Percentiles rank a stretch among this genome's conserved stretches.
Conservation (phyloP, 2,113 vertebrate genomes). For the Chaetops frenatus region DNA sequence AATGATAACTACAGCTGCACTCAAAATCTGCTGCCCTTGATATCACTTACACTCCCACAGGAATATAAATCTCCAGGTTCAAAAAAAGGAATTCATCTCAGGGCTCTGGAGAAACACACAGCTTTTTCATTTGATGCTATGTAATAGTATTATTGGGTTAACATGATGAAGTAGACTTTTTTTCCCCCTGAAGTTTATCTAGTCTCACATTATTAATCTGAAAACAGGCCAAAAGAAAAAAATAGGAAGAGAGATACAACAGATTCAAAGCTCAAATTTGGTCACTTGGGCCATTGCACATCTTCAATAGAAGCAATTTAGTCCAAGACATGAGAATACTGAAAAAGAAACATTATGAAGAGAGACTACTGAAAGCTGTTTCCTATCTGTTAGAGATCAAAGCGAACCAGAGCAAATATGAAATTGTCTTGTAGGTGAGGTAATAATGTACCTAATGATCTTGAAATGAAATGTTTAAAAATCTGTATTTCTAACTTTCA, state of each 20-base stretch:
- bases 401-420: neutral
- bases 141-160: neutral
- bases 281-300: neutral
- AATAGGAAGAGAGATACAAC: neutral
- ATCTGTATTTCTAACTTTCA: neutral
- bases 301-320: neutral
- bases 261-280: neutral
- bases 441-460: neutral
- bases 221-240: neutral
- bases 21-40: neutral
- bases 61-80: slow-evolving; percentile 11
- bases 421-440: neutral
- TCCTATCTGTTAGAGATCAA: neutral
- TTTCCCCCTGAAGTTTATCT: neutral
- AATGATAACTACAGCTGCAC: slow-evolving; percentile 5
- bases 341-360: neutral
- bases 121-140: neutral
- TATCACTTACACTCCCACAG: neutral
- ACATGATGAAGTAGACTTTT: neutral
- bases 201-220: neutral
- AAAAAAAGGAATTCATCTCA: neutral
- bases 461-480: neutral
- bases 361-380: neutral
- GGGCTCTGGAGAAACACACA: neutral
- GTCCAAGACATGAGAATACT: neutral